A percentile compares a stretch with the other conserved stretches of the same genome.
These are phyloP conservation scores for Euzophera pinguis DNA, from an alignment of 2,888 invertebrate genomes.

Conservation along the genomic window DNA sequence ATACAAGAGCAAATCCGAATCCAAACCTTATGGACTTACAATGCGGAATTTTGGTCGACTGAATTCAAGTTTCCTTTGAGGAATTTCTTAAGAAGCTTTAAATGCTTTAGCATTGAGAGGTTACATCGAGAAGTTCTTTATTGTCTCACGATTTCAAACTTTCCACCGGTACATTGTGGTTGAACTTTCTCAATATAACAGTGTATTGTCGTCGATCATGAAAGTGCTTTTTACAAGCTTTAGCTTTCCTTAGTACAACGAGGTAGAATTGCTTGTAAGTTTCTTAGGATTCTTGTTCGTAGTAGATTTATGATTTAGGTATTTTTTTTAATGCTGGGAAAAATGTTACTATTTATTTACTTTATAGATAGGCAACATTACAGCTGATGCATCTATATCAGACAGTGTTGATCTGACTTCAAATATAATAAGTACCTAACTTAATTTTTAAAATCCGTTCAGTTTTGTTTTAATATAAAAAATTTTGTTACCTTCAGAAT, in stretches of 20 bases:
- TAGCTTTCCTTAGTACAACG: neutral
- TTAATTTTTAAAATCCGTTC: no score
- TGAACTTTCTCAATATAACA: conserved; percentile 6
- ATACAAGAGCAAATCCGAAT: neutral
- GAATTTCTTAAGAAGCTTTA: conserved; percentile 3
- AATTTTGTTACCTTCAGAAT: no score
- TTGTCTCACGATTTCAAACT: conserved; percentile 3
- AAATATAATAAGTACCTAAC: no score
- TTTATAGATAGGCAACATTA: no score
- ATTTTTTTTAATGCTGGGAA: neutral
- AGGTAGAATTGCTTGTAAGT: neutral
- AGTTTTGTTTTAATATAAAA: no score
- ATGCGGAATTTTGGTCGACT: neutral
- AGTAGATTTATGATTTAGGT: no score
- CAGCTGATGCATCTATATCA: no score
- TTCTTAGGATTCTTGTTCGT: neutral
- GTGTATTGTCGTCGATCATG: neutral
- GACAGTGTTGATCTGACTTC: no score
- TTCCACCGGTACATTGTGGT: conserved; percentile 3
- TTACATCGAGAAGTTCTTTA: conserved; percentile 5
- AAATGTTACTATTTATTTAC: no score
- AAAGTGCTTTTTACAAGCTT: conserved; percentile 2
- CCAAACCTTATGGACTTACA: neutral
- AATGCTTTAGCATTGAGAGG: conserved; percentile 7
- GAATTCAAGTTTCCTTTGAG: neutral